Conservation (phyloP, 2,888 invertebrate species). For the Synanthedon vespiformis region DNA sequence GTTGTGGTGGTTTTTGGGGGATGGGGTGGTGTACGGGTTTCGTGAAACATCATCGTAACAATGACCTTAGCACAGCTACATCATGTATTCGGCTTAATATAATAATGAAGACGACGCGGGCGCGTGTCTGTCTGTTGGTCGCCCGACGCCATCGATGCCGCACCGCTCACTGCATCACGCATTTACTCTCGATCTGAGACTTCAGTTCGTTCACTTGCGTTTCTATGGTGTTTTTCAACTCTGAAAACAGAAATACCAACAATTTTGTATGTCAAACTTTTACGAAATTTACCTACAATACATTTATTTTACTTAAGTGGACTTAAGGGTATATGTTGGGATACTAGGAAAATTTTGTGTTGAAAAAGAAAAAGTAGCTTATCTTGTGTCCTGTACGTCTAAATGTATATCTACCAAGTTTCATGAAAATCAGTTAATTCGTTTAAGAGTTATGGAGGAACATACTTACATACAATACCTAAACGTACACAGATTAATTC, state of each 20-base stretch:
- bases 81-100: slow-evolving; percentile 55
- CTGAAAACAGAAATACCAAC: slow-evolving; percentile 71
- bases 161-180: slow-evolving; percentile 88
- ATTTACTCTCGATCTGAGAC: slow-evolving; percentile 96
- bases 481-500: too few species aligned
- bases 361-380: too few species aligned
- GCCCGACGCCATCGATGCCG: slow-evolving; percentile 4
- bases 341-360: too few species aligned
- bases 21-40: slow-evolving; percentile 28
- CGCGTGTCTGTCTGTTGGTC: slow-evolving; percentile 2
- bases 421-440: too few species aligned
- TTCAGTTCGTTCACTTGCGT: slow-evolving; percentile 97
- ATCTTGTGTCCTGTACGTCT: too few species aligned
- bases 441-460: too few species aligned
- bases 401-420: too few species aligned
- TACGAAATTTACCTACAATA: too few species aligned
- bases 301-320: too few species aligned
- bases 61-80: slow-evolving; percentile 61
- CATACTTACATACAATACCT: too few species aligned
- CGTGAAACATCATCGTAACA: slow-evolving; percentile 39
- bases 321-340: too few species aligned
- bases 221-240: slow-evolving; percentile 97
- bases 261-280: background rate
- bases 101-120: slow-evolving; percentile 16
- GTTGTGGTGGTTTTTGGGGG: slow-evolving; percentile 14